Conservation (phyloP, 2,888 invertebrate species). For the Drosophila sordidula region DNA sequence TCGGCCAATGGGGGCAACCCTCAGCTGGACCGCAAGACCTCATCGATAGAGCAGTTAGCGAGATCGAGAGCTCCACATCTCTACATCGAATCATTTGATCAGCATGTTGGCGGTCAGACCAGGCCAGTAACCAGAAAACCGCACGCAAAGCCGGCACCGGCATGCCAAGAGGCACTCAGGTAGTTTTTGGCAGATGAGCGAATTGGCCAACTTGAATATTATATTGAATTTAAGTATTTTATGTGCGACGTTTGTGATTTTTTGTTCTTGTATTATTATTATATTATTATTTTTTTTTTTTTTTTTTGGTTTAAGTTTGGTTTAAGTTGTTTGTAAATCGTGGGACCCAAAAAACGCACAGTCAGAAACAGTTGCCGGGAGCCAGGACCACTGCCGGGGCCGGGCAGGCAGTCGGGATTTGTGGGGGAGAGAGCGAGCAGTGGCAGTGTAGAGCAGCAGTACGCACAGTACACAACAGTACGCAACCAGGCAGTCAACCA, state of each 20-base stretch:
- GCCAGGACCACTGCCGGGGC: conserved; percentile 44
- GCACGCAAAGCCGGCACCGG: conserved; percentile 25
- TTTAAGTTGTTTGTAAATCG: conserved; percentile 16
- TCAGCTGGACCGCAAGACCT: conserved; percentile 65
- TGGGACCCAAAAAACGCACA: conserved; percentile 37
- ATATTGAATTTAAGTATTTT: conserved; percentile 33
- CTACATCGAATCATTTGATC: conserved; percentile 63
- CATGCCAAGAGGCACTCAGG: conserved; percentile 26
- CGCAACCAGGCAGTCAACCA: conserved; percentile 59
- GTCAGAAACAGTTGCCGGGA: conserved; percentile 48
- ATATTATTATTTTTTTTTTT: not conserved
- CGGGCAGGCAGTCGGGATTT: conserved; percentile 46
- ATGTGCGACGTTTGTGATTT: conserved; percentile 30
- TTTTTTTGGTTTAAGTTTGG: conserved; percentile 2
- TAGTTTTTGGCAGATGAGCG: conserved; percentile 32
- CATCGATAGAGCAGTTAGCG: conserved; percentile 66
- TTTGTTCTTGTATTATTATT: conserved; percentile 14
- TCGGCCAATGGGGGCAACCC: conserved; percentile 64
- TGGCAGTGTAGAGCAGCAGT: conserved; percentile 40
- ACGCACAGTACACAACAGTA: conserved; percentile 42
- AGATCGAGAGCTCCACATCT: conserved; percentile 64
- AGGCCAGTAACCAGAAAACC: conserved; percentile 62
- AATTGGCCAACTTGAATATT: conserved; percentile 40
- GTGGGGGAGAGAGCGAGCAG: conserved; percentile 48
- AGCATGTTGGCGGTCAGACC: conserved; percentile 45